Percentiles rank a stretch among this genome's conserved stretches.
These are phyloP conservation scores for Zygaena filipendulae DNA, from an alignment of 2,888 invertebrate genomes.

Conservation along the genomic window DNA sequence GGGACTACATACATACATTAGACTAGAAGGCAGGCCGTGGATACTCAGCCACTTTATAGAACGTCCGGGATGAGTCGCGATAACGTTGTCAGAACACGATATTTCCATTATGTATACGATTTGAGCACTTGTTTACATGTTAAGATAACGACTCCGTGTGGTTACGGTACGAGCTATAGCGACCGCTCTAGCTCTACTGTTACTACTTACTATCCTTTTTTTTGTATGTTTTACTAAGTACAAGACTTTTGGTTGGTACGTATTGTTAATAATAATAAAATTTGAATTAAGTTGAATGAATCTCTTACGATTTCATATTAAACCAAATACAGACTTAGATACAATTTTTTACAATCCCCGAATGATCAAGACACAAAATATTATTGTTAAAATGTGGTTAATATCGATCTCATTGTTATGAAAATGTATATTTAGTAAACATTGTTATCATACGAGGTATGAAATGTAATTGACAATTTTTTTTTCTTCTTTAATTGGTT, in stretches of 20 bases:
- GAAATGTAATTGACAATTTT: slow-evolving; percentile 45
- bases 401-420: slow-evolving; percentile 67
- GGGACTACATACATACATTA: no score
- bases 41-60: slow-evolving; percentile 64
- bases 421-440: slow-evolving; percentile 47
- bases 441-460: slow-evolving; percentile 69
- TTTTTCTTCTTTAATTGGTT: slow-evolving; percentile 32
- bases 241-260: no score
- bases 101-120: slow-evolving; percentile 70
- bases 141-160: slow-evolving; percentile 55
- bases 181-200: no score
- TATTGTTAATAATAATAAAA: no score
- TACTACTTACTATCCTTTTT: no score
- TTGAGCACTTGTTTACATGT: slow-evolving; percentile 65
- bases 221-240: no score
- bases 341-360: no score
- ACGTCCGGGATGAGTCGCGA: slow-evolving; percentile 65
- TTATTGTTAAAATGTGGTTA: no score
- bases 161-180: slow-evolving; percentile 37
- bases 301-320: no score
- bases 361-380: no score
- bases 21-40: slow-evolving; percentile 35
- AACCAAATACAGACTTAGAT: no score
- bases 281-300: no score
- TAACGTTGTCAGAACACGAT: slow-evolving; percentile 68